Conservation (phyloP, 2,797 vertebrate genomes). For the Pangasius macronema region DNA sequence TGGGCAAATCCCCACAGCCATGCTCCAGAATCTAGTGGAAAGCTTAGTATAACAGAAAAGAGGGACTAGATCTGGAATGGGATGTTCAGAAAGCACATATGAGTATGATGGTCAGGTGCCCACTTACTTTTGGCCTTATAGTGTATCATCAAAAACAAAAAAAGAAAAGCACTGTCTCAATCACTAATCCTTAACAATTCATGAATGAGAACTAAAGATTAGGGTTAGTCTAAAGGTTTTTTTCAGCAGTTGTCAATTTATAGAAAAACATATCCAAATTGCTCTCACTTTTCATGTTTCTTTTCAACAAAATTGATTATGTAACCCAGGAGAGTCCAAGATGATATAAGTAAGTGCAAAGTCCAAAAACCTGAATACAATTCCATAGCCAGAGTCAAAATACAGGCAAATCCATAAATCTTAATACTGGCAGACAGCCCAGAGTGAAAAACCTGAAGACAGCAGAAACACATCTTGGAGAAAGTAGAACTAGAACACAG, state of each 20-base stretch:
- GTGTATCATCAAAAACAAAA: not conserved
- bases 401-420: not conserved
- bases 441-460: constrained; percentile 13
- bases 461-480: constrained; percentile 11
- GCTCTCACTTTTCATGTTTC: not conserved
- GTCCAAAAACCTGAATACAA: not conserved
- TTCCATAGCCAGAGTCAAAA: constrained; percentile 5
- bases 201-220: not conserved
- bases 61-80: not conserved
- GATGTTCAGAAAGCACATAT: not conserved
- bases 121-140: not conserved
- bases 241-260: not conserved
- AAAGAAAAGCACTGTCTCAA: not conserved
- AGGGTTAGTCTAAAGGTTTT: not conserved
- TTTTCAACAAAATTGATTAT: not conserved
- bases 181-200: not conserved
- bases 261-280: not conserved
- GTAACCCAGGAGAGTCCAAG: not conserved
- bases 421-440: constrained; percentile 8
- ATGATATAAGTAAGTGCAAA: not conserved
- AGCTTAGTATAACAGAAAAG: not conserved
- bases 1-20: not conserved
- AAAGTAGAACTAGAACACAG: constrained; percentile 1
- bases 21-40: not conserved
- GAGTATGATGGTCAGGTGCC: not conserved